phyloP scores from a whole-genome alignment of 2,113 vertebrate species.

The Prionailurus viverrinus region DNA sequence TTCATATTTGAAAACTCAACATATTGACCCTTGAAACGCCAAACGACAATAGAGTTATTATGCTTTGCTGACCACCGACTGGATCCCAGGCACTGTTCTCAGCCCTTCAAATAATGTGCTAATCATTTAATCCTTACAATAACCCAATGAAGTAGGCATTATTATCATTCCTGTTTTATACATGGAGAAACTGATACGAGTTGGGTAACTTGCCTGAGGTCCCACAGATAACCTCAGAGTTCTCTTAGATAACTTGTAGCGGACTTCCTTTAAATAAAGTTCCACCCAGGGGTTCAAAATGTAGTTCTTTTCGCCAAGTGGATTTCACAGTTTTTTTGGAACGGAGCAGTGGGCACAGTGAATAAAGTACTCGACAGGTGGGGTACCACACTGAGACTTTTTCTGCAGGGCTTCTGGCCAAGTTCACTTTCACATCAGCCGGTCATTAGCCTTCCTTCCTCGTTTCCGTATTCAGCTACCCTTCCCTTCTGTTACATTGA shows the following conservation, averaged over 20 bases:
- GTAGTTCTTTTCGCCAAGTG: not conserved
- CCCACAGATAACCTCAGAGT: not conserved
- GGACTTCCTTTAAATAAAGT: not conserved
- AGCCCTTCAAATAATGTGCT: not conserved
- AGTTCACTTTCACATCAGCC: not conserved
- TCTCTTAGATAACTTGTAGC: not conserved
- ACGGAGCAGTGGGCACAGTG: not conserved
- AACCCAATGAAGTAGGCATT: rapidly evolving
- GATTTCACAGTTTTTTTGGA: not conserved
- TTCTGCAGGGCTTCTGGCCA: not conserved
- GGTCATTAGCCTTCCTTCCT: not conserved
- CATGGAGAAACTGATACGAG: not conserved
- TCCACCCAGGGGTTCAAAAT: not conserved
- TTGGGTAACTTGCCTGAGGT: not conserved
- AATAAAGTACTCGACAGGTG: not conserved
- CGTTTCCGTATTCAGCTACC: not conserved
- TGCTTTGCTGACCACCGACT: not conserved
- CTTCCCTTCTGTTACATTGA: not conserved
- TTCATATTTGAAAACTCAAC: not conserved
- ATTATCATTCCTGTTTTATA: not conserved
- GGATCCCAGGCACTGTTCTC: not conserved
- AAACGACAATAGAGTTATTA: not conserved
- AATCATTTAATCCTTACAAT: not conserved
- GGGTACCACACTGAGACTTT: not conserved
- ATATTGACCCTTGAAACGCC: not conserved